phyloP scores from a whole-genome alignment of 2,888 invertebrate genomes.

The Cremastobaeus sp. region DNA sequence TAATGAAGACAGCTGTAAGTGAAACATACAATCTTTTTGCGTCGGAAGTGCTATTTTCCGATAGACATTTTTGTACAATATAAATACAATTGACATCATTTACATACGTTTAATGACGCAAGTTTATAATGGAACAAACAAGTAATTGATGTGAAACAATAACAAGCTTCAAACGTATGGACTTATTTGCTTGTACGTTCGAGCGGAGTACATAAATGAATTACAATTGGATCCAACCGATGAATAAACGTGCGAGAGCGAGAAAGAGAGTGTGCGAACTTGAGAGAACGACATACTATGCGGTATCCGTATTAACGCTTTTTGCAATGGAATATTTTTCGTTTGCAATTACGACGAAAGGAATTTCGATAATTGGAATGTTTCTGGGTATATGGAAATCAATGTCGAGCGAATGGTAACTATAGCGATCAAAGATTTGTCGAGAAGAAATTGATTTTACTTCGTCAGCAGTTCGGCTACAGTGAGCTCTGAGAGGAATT shows the following conservation, averaged over 20 bases:
- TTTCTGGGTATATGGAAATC: slow-evolving; percentile 32
- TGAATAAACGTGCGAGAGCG: slow-evolving; percentile 35
- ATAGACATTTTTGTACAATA: slow-evolving; percentile 51
- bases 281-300: slow-evolving; percentile 20
- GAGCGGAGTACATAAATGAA: slow-evolving; percentile 21
- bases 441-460: slow-evolving; percentile 32
- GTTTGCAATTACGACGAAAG: slow-evolving; percentile 13
- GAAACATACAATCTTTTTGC: slow-evolving; percentile 8
- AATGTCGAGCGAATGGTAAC: slow-evolving; percentile 49
- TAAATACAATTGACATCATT: slow-evolving; percentile 38
- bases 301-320: slow-evolving; percentile 27
- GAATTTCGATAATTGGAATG: slow-evolving; percentile 9
- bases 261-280: slow-evolving; percentile 22
- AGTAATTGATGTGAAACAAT: slow-evolving; percentile 41
- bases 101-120: slow-evolving; percentile 38
- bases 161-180: slow-evolving; percentile 47
- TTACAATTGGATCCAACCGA: slow-evolving; percentile 30
- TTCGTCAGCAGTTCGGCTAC: slow-evolving; percentile 24
- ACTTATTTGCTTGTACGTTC: slow-evolving; percentile 33
- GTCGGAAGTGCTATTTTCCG: slow-evolving; percentile 28
- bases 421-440: slow-evolving; percentile 20
- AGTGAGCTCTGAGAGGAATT: slow-evolving; percentile 18
- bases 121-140: slow-evolving; percentile 29
- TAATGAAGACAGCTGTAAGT: not conserved
- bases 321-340: slow-evolving; percentile 29